Conservation (phyloP, 2,113 vertebrate genomes). For the Hippopotamus amphibius region DNA sequence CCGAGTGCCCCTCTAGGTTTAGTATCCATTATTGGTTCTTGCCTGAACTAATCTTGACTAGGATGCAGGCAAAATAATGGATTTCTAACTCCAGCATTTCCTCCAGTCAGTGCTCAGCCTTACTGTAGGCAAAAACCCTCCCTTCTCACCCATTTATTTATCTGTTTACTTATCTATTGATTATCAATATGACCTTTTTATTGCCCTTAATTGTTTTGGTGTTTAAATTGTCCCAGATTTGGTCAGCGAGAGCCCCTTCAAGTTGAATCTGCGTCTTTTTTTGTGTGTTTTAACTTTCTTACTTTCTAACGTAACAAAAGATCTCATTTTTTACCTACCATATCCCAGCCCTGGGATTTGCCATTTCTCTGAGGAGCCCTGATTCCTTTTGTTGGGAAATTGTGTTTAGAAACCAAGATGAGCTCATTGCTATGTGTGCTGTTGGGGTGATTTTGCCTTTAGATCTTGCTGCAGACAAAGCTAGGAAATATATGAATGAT, state of each 20-base stretch:
- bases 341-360: not conserved
- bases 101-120: not conserved
- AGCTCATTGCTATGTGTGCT: not conserved
- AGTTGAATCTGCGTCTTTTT: not conserved
- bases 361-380: not conserved
- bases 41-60: not conserved
- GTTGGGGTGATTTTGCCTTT: not conserved
- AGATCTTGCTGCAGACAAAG: not conserved
- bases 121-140: not conserved
- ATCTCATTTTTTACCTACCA: not conserved
- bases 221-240: not conserved
- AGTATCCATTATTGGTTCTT: not conserved
- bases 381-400: not conserved
- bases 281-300: not conserved
- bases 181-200: not conserved
- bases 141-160: not conserved
- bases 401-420: not conserved
- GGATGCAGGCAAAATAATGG: not conserved
- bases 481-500: not conserved
- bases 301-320: not conserved
- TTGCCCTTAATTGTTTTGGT: not conserved
- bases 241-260: not conserved
- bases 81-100: not conserved
- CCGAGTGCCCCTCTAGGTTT: not conserved
- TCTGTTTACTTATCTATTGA: not conserved